Evolutionary conservation across 1,140 invertebrate species (phyloP), one percentile per base, ranked within the genome.

Genomic region (Gonioctena quinquepunctata): DNA sequence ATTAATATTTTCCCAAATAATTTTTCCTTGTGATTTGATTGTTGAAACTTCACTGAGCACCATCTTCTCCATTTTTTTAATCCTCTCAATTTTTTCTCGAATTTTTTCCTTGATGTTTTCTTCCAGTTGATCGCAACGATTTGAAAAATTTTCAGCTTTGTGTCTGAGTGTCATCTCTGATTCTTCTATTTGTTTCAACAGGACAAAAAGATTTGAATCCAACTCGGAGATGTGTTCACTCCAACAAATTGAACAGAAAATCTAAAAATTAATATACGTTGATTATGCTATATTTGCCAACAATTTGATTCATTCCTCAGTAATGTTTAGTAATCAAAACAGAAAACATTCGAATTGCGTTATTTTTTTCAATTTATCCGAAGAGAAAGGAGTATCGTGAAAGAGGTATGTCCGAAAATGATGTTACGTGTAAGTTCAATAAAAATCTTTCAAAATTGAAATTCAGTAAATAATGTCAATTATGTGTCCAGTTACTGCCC

Each of bases 191-290:
- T 88, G 86, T 67, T 84, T 84, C 5, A 83, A 65, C 28, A 89
- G 85, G 8, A 83, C 81, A n/a, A 79, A 77, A 8, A 90, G 82
- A 76, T 89, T 86, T 3, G 82, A 83, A 70, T 85, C 81, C 70
- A 88, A 83, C 71, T 88, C 86, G 16, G 84, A 81, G 50, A 90
- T 79, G 77, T 89, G 88, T 42, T 83, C 82, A 3, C 82, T 81
- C 85, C 86, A 88, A 73, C 88, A 89, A 11, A 87, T 79, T 33
- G 79, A 77, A 75, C 88, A 89, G 74, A 87, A 88, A 69, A 84
- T 85, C 87, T 88, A 73, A 76, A 75, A 56, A n/a, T n/a, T n/a
- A n/a, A n/a, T n/a, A n/a, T n/a, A n/a, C n/a, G n/a, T n/a, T n/a
- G n/a, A n/a, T n/a, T n/a, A n/a, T n/a, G n/a, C n/a, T n/a, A n/a